Base-by-base conservation (phyloP, 2,113 vertebrate species). In the Barnardius zonarius region DNA sequence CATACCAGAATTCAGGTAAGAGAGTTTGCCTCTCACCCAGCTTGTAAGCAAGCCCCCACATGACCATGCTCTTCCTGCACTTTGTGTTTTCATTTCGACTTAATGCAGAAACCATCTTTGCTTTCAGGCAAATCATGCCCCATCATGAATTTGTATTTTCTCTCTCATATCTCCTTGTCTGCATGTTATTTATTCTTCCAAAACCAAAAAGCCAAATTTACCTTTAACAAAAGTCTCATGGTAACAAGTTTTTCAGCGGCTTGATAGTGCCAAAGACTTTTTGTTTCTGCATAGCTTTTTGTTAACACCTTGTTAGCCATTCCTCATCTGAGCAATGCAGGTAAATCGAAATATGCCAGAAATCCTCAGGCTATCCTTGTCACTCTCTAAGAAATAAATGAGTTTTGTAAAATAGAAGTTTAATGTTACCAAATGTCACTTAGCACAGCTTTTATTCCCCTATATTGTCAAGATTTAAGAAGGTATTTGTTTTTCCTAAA, bases 51-150 rank as follows among this genome's bases (percentile, higher is more conserved):
- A 77, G 70, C 49, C 20, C 55, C 31, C 44, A 55, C 52, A 44
- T 0, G 7, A 57, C 48, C 49, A 14, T 1, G 7, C 20, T 63
- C 11, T 6, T 92, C 35, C 51, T 64, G 48, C 25, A 66, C 6
- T 8, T 13, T 0, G 3, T 52, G 31, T 55, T 69, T 92, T 73
- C 24, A 69, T 59, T 69, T 84, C 0, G 0, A 39, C 25, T 90
- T 55, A 85, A 93, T 83, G 88, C 13, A 86, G 62, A 90, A 93
- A 41, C 43, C 31, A 67, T 20, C 48, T 69, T 43, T 49, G 31
- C 54, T 86, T 90, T 63, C 64, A 88, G 54, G 44, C 35, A 90
- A 86, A 78, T 59, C 68, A 33, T 28, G 39, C 30, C 33, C 10
- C 30, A 54, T 35, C 59, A 77, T 0, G 10, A 88, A 63, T 63